These are phyloP conservation scores for Pipra filicauda DNA, from an alignment of 2,113 vertebrate species.

Conservation along the genomic window DNA sequence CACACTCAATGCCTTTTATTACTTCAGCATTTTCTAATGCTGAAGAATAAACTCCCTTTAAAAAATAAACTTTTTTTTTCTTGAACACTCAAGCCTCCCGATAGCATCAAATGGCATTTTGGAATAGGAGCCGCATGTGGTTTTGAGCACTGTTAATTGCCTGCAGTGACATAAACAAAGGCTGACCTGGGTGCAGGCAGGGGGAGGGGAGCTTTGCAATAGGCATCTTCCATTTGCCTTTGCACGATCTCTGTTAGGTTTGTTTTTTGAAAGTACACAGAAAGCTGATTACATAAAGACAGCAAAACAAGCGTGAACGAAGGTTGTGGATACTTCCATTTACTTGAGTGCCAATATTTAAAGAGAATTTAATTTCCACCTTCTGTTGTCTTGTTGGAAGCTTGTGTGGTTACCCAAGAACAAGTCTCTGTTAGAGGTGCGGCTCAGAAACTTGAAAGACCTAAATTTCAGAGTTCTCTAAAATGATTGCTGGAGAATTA, in stretches of 20 bases:
- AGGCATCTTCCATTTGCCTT: background rate
- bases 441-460: background rate
- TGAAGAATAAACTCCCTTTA: background rate
- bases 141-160: constrained; percentile 28
- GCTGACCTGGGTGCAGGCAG: background rate
- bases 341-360: background rate
- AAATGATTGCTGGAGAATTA: background rate
- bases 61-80: background rate
- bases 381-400: background rate
- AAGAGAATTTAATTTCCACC: background rate
- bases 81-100: background rate
- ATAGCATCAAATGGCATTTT: constrained; percentile 16
- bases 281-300: background rate
- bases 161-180: constrained; percentile 7
- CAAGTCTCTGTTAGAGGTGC: background rate
- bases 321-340: background rate
- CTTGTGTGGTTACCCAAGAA: background rate
- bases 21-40: background rate
- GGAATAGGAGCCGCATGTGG: background rate
- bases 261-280: background rate
- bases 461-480: background rate
- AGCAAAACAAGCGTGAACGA: background rate
- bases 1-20: background rate
- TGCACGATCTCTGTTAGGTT: rapidly evolving
- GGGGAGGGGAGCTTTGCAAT: background rate